phyloP scores from a whole-genome alignment of 2,888 invertebrate genomes.

The Acrobeloides nanus region DNA sequence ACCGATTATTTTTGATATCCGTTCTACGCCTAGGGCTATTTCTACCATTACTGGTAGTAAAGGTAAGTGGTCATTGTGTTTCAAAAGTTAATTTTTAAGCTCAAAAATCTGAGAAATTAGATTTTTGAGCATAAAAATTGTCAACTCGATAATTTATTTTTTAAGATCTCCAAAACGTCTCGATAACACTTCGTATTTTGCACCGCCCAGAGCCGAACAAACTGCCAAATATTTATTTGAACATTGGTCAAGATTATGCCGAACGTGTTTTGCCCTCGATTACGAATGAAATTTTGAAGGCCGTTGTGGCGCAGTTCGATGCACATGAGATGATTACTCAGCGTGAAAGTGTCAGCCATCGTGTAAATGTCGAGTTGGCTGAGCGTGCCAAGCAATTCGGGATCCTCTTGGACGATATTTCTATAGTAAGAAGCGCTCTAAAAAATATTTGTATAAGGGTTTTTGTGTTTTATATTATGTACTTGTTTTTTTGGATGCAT shows the following conservation, averaged over 20 bases:
- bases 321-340: constrained; percentile 97
- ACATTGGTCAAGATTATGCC: constrained; percentile 92
- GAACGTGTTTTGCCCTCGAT: constrained; percentile 96
- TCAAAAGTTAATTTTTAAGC: no score
- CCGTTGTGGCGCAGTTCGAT: constrained; percentile 98
- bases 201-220: constrained; percentile 88
- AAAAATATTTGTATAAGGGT: no score
- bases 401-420: constrained; percentile 92
- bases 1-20: constrained; percentile 94
- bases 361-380: constrained; percentile 80
- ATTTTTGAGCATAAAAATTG: no score
- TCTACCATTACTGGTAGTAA: constrained; percentile 96
- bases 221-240: constrained; percentile 87
- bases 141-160: constrained; percentile 4
- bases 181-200: constrained; percentile 92
- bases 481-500: no score
- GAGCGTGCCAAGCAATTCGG: constrained; percentile 90
- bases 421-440: constrained; percentile 77
- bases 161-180: constrained; percentile 93
- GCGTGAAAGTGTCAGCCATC: constrained; percentile 82
- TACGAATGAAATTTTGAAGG: constrained; percentile 93
- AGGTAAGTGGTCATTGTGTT: constrained; percentile 66
- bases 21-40: constrained; percentile 89
- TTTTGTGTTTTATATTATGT: no score
- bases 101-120: not conserved